phyloP scores from a whole-genome alignment of 2,888 invertebrate genomes.

The Deroplatys truncata region DNA sequence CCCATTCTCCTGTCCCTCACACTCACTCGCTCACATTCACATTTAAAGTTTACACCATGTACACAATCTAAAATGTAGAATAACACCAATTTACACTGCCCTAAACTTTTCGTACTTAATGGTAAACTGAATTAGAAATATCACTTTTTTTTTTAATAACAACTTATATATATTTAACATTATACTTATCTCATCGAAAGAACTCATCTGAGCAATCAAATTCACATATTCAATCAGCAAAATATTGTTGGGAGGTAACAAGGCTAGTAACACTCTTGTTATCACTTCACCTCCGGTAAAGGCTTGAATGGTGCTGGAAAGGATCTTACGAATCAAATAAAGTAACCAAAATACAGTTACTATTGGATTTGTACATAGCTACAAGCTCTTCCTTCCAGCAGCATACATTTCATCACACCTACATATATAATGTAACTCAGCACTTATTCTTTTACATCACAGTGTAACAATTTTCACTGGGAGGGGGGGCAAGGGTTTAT shows the following conservation, averaged over 20 bases:
- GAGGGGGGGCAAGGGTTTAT: not conserved
- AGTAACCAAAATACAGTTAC: not conserved
- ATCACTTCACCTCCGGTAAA: not conserved
- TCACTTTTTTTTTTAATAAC: not conserved
- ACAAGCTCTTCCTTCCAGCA: not conserved
- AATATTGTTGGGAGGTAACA: not conserved
- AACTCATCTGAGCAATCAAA: not conserved
- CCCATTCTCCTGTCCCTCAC: not conserved
- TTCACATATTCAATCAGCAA: not conserved
- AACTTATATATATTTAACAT: not conserved
- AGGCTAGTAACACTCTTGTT: not conserved
- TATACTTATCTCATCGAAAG: not conserved
- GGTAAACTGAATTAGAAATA: not conserved
- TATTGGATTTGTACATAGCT: not conserved
- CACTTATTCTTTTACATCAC: not conserved
- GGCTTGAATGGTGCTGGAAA: not conserved
- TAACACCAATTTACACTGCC: not conserved
- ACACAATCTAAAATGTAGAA: not conserved
- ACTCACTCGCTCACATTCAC: not conserved
- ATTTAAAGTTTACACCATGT: not conserved
- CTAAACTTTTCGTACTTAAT: not conserved
- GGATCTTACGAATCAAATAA: not conserved
- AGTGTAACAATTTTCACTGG: not conserved
- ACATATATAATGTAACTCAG: not conserved
- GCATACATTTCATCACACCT: not conserved